Evolutionary conservation across 2,888 invertebrate species (phyloP).

Genomic region (Pemphredon lugubris): DNA sequence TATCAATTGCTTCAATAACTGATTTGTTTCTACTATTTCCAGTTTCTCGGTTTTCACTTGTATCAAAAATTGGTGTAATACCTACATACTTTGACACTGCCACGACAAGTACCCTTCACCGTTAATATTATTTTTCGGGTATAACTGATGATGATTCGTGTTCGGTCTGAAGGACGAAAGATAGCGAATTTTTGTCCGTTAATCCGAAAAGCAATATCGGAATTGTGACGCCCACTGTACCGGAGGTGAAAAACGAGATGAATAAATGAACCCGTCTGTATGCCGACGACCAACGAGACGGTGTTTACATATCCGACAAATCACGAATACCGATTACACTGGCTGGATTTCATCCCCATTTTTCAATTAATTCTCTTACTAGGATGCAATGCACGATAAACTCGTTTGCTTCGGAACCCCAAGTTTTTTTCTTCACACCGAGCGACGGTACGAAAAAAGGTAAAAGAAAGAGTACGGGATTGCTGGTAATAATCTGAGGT

Average conservation of each 20-base stretch:
- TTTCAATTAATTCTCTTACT: constrained; percentile 12
- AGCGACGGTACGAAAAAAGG: background rate
- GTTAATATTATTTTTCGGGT: constrained; percentile 13
- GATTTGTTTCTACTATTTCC: too few relatives aligned
- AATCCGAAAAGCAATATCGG: constrained; percentile 41
- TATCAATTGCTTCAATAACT: too few relatives aligned
- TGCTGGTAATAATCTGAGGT: too few relatives aligned
- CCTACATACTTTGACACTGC: too few relatives aligned
- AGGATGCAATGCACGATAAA: constrained; percentile 1
- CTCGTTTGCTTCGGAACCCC: background rate
- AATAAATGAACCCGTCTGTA: constrained; percentile 29
- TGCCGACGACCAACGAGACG: constrained; percentile 1
- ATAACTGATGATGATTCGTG: constrained; percentile 3
- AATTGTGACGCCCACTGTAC: constrained; percentile 1
- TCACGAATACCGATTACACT: constrained; percentile 9
- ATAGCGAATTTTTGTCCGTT: constrained; percentile 28
- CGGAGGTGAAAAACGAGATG: constrained; percentile 17
- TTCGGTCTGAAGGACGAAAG: constrained; percentile 7
- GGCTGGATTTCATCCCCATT: constrained; percentile 6
- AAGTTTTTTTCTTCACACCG: background rate
- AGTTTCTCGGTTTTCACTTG: too few relatives aligned
- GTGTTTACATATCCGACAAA: constrained; percentile 18
- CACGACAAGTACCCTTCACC: too few relatives aligned
- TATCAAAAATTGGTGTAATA: too few relatives aligned
- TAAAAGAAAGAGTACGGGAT: background rate